phyloP scores from a whole-genome alignment of 2,888 invertebrate genomes.

The Myathropa florea region DNA sequence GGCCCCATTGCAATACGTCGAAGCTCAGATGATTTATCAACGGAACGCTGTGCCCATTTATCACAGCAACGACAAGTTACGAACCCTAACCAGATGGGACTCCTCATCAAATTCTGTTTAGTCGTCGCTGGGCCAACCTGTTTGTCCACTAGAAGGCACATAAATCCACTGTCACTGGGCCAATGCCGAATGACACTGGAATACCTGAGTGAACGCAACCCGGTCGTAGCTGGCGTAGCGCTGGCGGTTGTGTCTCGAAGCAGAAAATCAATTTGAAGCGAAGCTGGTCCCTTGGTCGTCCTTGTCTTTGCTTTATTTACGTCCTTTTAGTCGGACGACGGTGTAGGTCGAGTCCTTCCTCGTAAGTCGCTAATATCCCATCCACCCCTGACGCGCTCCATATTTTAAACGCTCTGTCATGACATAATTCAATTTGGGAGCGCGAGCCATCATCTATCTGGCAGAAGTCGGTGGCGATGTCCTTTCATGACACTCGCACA shows the following conservation, averaged over 20 bases:
- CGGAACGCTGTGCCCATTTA: constrained; percentile 50
- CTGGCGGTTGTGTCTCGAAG: neutral
- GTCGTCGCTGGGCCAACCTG: constrained; percentile 8
- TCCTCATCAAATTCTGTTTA: constrained; percentile 60
- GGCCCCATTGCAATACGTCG: constrained; percentile 59
- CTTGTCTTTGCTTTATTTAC: constrained; percentile 43
- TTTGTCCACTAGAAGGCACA: constrained; percentile 61
- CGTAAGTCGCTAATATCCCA: no score
- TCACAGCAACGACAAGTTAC: constrained; percentile 65
- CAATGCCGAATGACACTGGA: constrained; percentile 51
- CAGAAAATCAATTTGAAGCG: constrained; percentile 47
- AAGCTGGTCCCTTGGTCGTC: constrained; percentile 2
- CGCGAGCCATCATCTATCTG: constrained; percentile 61
- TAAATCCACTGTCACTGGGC: constrained; percentile 64
- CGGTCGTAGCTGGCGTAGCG: neutral
- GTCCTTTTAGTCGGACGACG: neutral
- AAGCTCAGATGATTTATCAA: constrained; percentile 63
- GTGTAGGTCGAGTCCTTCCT: constrained; percentile 3
- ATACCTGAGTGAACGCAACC: constrained; percentile 48
- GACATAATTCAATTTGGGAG: constrained; percentile 64
- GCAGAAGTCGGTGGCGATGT: constrained; percentile 41
- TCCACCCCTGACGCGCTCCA: neutral
- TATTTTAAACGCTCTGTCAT: constrained; percentile 65
- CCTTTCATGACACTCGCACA: constrained; percentile 60
- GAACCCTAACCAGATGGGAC: constrained; percentile 64